Percentiles rank a stretch among this genome's conserved stretches.
These are phyloP conservation scores for Gerris lacustris DNA, from an alignment of 2,888 invertebrate species.

Conservation along the genomic window DNA sequence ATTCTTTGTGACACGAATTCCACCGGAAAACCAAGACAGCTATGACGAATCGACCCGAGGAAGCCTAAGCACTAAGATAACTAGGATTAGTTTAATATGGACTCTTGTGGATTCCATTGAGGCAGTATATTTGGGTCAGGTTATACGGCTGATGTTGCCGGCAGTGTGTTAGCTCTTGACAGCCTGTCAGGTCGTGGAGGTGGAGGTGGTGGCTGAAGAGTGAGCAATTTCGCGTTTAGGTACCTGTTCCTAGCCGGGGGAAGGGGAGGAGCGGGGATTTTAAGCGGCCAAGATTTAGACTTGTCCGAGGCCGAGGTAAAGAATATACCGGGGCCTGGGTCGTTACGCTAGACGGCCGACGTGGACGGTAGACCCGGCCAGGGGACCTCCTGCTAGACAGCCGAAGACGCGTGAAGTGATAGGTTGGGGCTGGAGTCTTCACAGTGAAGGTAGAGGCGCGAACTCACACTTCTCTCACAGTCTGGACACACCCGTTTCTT, in stretches of 20 bases:
- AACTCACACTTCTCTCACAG: constrained; percentile 54
- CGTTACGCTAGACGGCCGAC: constrained; percentile 1
- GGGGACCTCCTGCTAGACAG: constrained; percentile 1
- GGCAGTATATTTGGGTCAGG: too few species aligned
- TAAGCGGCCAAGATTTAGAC: background rate
- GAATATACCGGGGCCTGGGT: background rate
- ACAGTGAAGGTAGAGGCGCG: constrained; percentile 49
- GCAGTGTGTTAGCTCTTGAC: background rate
- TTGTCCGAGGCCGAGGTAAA: background rate
- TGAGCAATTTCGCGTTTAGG: background rate
- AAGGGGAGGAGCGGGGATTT: background rate
- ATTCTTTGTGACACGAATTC: too few species aligned
- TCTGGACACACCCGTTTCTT: constrained; percentile 56
- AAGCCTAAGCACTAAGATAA: too few species aligned
- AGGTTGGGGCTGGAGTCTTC: constrained; percentile 39
- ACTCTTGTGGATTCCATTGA: too few species aligned
- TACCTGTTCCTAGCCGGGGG: background rate
- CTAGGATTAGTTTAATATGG: too few species aligned
- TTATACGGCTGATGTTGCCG: background rate
- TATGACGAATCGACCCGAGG: too few species aligned
- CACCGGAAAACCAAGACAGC: too few species aligned
- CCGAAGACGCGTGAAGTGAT: constrained; percentile 1
- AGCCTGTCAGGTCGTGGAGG: background rate
- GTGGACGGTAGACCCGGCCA: background rate
- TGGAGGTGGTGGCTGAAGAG: background rate